phyloP scores from a whole-genome alignment of 2,797 vertebrate genomes.

The Tokudaia muenninki region DNA sequence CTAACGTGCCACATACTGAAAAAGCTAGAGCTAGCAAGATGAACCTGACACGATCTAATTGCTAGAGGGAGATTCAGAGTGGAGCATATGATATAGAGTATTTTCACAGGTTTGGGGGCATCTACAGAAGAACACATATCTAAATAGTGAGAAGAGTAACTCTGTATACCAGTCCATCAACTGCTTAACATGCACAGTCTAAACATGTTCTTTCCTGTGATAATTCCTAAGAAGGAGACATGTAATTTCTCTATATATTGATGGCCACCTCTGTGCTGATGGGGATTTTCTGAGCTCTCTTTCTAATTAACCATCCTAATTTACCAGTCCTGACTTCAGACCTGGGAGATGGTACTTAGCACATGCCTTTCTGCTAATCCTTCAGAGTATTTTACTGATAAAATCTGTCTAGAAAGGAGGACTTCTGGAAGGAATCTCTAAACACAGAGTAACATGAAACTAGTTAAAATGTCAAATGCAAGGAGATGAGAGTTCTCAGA shows the following conservation, averaged over 20 bases:
- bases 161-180: fast-evolving
- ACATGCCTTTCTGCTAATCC: neutral
- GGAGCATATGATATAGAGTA: neutral
- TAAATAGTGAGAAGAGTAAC: neutral
- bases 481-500: neutral
- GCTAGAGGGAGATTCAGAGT: neutral
- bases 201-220: neutral
- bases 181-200: neutral
- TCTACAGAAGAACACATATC: neutral
- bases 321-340: neutral
- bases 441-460: neutral
- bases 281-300: neutral
- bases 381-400: neutral
- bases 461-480: neutral
- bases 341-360: neutral
- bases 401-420: neutral
- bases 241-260: neutral
- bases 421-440: neutral
- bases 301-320: neutral
- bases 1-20: neutral
- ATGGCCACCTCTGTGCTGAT: neutral
- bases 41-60: neutral
- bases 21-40: neutral
- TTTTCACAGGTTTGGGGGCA: neutral
- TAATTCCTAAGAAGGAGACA: neutral